Conservation (phyloP, 2,888 invertebrate species). For the Patella caerulea region DNA sequence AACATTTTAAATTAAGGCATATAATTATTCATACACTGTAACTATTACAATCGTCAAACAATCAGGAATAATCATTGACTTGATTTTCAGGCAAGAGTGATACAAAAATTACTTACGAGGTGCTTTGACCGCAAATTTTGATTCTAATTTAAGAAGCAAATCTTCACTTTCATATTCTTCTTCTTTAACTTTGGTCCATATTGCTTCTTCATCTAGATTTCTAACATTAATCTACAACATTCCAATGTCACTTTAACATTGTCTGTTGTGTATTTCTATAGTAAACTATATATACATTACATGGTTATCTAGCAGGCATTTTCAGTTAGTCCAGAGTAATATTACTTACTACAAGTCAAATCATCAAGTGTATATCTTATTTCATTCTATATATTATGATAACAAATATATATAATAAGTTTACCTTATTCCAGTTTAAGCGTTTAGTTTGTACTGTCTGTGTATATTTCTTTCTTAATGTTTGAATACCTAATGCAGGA, state of each 20-base stretch:
- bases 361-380: too few species aligned
- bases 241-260: background rate
- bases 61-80: too few species aligned
- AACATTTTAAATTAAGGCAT: too few species aligned
- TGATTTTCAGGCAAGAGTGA: too few species aligned
- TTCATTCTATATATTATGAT: too few species aligned
- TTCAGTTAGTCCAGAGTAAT: too few species aligned
- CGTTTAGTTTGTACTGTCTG: slow-evolving; percentile 90
- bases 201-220: slow-evolving; percentile 91
- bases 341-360: too few species aligned
- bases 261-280: background rate
- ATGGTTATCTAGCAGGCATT: background rate
- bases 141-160: slow-evolving; percentile 85
- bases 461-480: slow-evolving; percentile 94
- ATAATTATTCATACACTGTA: too few species aligned
- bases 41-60: too few species aligned
- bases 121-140: slow-evolving; percentile 88
- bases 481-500: slow-evolving; percentile 74
- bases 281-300: background rate
- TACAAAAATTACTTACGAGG: slow-evolving; percentile 30
- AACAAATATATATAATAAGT: slow-evolving; percentile 5
- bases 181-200: slow-evolving; percentile 95
- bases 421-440: slow-evolving; percentile 93
- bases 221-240: slow-evolving; percentile 81
- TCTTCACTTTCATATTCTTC: slow-evolving; percentile 85